phyloP scores from a whole-genome alignment of 2,888 invertebrate species.

The Asteroscopus sphinx region DNA sequence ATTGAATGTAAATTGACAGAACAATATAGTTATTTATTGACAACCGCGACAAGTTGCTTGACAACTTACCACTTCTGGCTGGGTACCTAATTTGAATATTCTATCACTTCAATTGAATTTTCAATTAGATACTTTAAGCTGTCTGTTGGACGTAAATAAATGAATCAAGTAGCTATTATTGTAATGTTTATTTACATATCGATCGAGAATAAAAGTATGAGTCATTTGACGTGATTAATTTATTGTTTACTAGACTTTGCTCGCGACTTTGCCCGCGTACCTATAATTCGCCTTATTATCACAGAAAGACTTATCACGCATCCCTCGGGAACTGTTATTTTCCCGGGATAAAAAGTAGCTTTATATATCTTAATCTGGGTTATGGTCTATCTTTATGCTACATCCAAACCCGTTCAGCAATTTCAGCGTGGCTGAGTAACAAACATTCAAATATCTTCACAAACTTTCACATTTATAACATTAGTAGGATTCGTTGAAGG shows the following conservation, averaged over 20 bases:
- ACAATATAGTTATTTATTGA: slow-evolving; percentile 46
- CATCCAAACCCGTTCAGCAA: too few species aligned
- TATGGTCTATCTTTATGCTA: too few species aligned
- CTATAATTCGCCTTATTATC: too few species aligned
- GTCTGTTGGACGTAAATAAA: neutral
- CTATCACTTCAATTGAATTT: slow-evolving; percentile 23
- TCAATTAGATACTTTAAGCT: slow-evolving; percentile 2
- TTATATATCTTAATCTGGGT: too few species aligned
- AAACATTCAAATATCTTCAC: too few species aligned
- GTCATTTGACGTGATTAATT: slow-evolving; percentile 8
- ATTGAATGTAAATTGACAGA: slow-evolving; percentile 55
- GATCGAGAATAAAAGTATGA: slow-evolving; percentile 7
- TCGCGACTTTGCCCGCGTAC: too few species aligned
- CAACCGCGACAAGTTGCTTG: slow-evolving; percentile 18
- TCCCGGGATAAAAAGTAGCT: too few species aligned
- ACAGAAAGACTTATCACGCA: too few species aligned
- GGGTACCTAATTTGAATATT: slow-evolving; percentile 35
- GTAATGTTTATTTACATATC: neutral
- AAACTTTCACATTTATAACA: too few species aligned
- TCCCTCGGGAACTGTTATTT: too few species aligned
- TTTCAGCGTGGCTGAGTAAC: too few species aligned
- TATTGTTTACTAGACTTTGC: slow-evolving; percentile 3
- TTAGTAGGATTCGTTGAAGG: too few species aligned
- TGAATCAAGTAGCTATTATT: slow-evolving; percentile 1
- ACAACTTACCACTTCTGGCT: slow-evolving; percentile 18